Base-by-base conservation (phyloP, 64 coral and sea anemone genomes). In the Platygyra sinensis region DNA sequence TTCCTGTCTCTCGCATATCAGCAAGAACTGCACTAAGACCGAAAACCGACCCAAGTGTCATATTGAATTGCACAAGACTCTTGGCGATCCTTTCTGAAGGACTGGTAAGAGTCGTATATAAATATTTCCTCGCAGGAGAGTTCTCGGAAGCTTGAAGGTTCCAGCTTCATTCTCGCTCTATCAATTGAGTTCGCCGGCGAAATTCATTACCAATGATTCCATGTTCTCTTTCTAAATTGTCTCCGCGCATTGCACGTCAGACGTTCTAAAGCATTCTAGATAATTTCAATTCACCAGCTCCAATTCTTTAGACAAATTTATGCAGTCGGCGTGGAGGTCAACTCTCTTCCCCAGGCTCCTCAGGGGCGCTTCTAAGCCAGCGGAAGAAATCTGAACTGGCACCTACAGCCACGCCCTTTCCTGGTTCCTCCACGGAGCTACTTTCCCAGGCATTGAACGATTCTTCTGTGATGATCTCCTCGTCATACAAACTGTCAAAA, bases 401-500 rank as follows among this genome's bases (percentile, higher is more conserved):
- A 15, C 32, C 62, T 10, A 87, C 22, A 1, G 96, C 90, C 42
- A 81, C 75, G 10, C 93, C 96, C 29, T 92, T 98, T 31, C 93
- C 96, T 82, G 55, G 87, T 14, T 80, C 54, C 25, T 94, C 92
- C 8, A 55, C 62, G 24, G 87, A 52, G 28, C 88, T 78, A 5
- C 33, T 83, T 86, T 98, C 89, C 95, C 95, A 98, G 15, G 29
- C 61, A 27, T 80, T 50, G 62, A 98, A 98, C 0, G 96, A 82
- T 20, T 94, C 93, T 74, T 94, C 96, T 22, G 75, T 51, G 39
- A 98, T 87, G 3, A 98, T 75, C 12, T 98, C 92, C 74, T 94
- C 96, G n/a, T 98, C 89, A 73, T 98, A 98, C 20, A 98, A 74
- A 5, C 65, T 73, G 65, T 98, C 86, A 80, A 98, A 98, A 61